Percentiles rank a stretch among this genome's conserved stretches.
These are phyloP conservation scores for Cepaea hortensis DNA, from an alignment of 2,888 invertebrate species.

Conservation along the genomic window DNA sequence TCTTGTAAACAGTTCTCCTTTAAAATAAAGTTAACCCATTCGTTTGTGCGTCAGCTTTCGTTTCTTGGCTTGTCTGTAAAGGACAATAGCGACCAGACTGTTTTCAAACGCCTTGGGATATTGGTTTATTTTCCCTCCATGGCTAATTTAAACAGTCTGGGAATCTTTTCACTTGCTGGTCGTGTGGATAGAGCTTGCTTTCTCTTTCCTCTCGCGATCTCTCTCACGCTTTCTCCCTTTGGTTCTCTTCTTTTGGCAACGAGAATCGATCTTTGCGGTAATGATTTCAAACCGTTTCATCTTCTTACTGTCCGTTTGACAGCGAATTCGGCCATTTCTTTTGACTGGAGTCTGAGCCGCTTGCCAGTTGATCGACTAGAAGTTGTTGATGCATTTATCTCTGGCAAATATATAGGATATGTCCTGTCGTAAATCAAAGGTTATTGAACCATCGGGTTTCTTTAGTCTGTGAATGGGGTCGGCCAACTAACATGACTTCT, in stretches of 20 bases:
- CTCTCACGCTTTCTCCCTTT: too few species aligned
- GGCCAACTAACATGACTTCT: too few species aligned
- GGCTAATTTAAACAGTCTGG: conserved; percentile 23
- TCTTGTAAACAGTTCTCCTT: neutral
- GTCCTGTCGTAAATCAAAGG: too few species aligned
- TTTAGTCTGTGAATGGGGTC: too few species aligned
- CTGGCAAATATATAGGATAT: too few species aligned
- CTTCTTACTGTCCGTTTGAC: neutral
- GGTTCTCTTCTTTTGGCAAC: neutral
- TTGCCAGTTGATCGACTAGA: neutral
- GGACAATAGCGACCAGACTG: neutral
- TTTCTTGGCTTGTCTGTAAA: neutral
- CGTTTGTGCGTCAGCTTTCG: neutral
- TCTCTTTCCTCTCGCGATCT: neutral
- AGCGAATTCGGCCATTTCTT: neutral
- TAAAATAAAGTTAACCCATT: neutral
- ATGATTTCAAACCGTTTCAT: neutral
- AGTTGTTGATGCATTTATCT: too few species aligned
- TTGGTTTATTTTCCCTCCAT: neutral
- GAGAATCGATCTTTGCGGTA: neutral
- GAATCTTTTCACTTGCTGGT: neutral
- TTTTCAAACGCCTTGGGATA: neutral
- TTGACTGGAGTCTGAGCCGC: neutral
- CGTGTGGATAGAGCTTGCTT: conserved; percentile 17
- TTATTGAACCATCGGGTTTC: too few species aligned